Evolutionary conservation across 1,140 invertebrate species (phyloP).

Genomic region (Cylas formicarius): DNA sequence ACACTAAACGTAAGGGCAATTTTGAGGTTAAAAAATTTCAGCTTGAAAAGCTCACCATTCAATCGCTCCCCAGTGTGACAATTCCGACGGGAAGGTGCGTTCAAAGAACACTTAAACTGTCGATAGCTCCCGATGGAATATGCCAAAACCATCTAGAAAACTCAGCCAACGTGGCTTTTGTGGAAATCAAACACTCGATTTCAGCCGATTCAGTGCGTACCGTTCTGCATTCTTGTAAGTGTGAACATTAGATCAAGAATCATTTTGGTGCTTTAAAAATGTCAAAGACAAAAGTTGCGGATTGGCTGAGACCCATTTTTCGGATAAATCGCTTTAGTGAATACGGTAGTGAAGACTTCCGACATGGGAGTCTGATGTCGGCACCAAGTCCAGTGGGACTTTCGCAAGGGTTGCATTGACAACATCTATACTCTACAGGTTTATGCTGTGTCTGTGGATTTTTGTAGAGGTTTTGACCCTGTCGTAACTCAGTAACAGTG

Average conservation of each 20-base stretch:
- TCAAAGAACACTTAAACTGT: constrained; percentile 19
- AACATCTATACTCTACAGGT: too few species aligned
- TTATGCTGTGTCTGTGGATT: too few species aligned
- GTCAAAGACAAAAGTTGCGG: background rate
- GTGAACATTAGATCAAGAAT: constrained; percentile 8
- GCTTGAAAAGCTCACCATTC: constrained; percentile 23
- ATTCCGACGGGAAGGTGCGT: constrained; percentile 17
- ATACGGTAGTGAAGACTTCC: background rate
- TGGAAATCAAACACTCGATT: constrained; percentile 9
- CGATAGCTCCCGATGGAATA: constrained; percentile 22
- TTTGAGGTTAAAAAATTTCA: background rate
- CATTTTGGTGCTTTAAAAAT: background rate
- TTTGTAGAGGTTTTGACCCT: too few species aligned
- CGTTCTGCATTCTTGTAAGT: background rate
- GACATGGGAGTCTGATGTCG: too few species aligned
- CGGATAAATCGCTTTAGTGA: background rate
- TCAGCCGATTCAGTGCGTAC: background rate
- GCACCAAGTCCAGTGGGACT: background rate
- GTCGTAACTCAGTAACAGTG: too few species aligned
- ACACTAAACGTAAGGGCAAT: background rate
- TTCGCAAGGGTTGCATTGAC: too few species aligned
- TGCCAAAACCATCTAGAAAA: constrained; percentile 9
- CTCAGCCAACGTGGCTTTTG: constrained; percentile 14
- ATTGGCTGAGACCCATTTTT: background rate
- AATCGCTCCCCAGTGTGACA: constrained; percentile 24